Percentiles rank a stretch among this genome's conserved stretches.
Conservation (phyloP, 2,113 vertebrate species). For the Diadophis punctatus region DNA sequence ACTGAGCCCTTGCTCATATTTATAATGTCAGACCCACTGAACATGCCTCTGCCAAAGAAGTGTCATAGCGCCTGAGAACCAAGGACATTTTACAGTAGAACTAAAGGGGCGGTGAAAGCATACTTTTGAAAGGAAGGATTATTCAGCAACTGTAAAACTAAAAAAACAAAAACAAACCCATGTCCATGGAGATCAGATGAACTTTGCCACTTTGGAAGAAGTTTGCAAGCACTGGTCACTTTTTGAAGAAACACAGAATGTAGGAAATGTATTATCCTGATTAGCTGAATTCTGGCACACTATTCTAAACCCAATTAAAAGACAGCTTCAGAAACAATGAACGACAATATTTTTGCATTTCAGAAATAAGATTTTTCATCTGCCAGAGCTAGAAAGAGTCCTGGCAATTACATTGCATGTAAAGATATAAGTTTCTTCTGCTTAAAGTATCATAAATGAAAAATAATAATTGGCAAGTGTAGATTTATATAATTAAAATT, state of each 20-base stretch:
- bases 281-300: background rate
- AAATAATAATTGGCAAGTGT: background rate
- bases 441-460: background rate
- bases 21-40: conserved; percentile 13
- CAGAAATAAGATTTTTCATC: background rate
- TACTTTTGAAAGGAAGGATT: background rate
- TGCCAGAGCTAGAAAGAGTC: background rate
- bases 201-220: background rate
- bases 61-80: conserved; percentile 12
- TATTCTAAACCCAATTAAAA: conserved; percentile 10
- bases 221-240: background rate
- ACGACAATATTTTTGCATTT: background rate
- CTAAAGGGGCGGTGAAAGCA: background rate
- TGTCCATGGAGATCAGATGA: conserved; percentile 1
- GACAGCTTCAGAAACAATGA: background rate
- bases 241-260: conserved; percentile 18
- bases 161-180: background rate
- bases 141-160: background rate
- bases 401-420: background rate
- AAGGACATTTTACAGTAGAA: conserved; percentile 20
- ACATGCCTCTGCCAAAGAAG: conserved; percentile 21
- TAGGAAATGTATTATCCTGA: background rate
- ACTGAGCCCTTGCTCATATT: conserved; percentile 1
- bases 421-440: background rate
- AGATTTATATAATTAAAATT: background rate